Conservation (phyloP, 2,797 vertebrate species). For the Melanotaenia nigrans region DNA sequence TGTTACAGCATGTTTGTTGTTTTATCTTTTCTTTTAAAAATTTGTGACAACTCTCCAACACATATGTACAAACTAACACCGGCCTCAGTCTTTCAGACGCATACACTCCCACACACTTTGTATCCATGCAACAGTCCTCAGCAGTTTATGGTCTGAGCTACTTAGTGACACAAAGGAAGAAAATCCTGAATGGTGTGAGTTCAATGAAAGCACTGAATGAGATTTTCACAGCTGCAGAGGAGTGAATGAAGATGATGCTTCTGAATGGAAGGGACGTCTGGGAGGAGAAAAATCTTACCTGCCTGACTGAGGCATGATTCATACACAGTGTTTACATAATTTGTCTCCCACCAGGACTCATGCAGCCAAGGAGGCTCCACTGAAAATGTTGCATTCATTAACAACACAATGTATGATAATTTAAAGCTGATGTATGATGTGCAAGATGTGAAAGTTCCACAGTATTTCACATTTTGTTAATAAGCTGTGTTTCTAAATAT, state of each 20-base stretch:
- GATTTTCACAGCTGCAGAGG: constrained; percentile 57
- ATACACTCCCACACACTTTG: constrained; percentile 50
- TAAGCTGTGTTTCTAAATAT: neutral
- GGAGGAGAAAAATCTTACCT: constrained; percentile 29
- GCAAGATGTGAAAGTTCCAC: neutral
- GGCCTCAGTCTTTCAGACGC: constrained; percentile 12
- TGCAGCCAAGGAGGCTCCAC: constrained; percentile 10
- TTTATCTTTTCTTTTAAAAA: constrained; percentile 22
- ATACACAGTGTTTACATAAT: constrained; percentile 22
- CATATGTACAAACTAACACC: constrained; percentile 11
- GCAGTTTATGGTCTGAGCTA: constrained; percentile 58
- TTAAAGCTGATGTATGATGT: neutral
- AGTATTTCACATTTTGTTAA: neutral
- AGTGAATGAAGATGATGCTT: constrained; percentile 60
- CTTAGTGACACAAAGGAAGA: constrained; percentile 61
- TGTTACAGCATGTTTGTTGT: constrained; percentile 36
- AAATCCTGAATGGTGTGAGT: constrained; percentile 65
- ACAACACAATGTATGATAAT: neutral
- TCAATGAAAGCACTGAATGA: constrained; percentile 67
- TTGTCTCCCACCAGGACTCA: constrained; percentile 20
- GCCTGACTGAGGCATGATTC: constrained; percentile 31
- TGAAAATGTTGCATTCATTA: constrained; percentile 11
- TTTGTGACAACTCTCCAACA: constrained; percentile 15
- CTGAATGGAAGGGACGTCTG: constrained; percentile 59
- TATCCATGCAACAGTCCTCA: constrained; percentile 65